Evolutionary conservation across 1,140 invertebrate genomes (phyloP).

Genomic region (Brachionus sp.): DNA sequence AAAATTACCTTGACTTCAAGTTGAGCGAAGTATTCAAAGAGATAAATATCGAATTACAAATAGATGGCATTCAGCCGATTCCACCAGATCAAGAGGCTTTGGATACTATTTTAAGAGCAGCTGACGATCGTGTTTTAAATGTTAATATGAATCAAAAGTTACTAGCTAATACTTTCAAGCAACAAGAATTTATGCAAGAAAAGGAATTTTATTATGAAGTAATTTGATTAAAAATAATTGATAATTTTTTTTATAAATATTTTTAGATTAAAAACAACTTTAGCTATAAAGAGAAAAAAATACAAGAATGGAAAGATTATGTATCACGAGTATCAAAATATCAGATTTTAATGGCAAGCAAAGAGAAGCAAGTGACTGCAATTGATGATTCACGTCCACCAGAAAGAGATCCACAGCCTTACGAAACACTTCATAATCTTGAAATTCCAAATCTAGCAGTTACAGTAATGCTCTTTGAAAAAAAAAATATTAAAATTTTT

Average conservation of each 20-base stretch:
- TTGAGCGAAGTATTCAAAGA: conserved; percentile 60
- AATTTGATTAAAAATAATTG: neutral
- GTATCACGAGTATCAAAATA: neutral
- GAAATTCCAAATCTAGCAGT: conserved; percentile 47
- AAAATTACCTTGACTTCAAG: conserved; percentile 60
- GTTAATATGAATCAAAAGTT: conserved; percentile 54
- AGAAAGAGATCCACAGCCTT: conserved; percentile 36
- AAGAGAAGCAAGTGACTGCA: conserved; percentile 54
- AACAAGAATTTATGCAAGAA: conserved; percentile 41
- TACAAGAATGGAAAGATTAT: conserved; percentile 45
- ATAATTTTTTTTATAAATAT: conserved; percentile 1
- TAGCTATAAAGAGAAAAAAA: conserved; percentile 42
- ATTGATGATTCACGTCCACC: conserved; percentile 53
- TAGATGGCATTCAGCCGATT: conserved; percentile 55
- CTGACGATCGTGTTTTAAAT: conserved; percentile 54
- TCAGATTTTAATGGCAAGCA: neutral
- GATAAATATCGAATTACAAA: conserved; percentile 54
- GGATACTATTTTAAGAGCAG: conserved; percentile 55
- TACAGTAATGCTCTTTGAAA: conserved; percentile 45
- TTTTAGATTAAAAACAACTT: conserved; percentile 40
- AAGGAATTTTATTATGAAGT: conserved; percentile 41
- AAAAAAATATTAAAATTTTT: neutral
- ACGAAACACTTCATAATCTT: conserved; percentile 45
- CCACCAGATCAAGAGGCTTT: conserved; percentile 57
- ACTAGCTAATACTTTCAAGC: conserved; percentile 54